Evolutionary conservation across 2,113 vertebrate species (phyloP), one percentile per base, ranked within the genome.

Genomic region (Oceanites oceanicus): DNA sequence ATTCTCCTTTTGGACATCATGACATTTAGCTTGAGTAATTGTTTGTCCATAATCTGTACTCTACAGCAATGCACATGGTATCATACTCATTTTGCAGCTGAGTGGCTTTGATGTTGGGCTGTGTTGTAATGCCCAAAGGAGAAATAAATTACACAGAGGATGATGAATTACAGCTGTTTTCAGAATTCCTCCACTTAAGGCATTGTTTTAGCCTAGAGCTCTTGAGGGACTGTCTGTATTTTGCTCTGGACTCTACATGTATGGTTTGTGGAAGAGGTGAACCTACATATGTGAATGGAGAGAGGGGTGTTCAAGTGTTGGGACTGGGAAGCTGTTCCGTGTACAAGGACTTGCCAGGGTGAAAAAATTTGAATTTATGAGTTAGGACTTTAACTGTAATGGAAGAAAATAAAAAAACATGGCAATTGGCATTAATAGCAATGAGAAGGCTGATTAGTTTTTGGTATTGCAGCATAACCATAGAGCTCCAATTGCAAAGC

Each of bases 101-200:
- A 75, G 74, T 38, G 65, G 17, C 73, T 97, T 93, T 93, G 72
- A 83, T 90, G 40, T 81, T 61, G 75, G 63, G 62, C 55, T 79
- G 55, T 45, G 82, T 13, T 86, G 49, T 27, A 84, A 95, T 71
- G 45, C 79, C 70, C 72, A 80, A 52, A 91, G 86, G 91, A 95
- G 86, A 86, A 83, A 96, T 86, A 80, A 94, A 73, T 88, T n/a
- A 73, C 26, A 7, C 13, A 3, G 30, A 63, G 65, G 68, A 73
- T 80, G 75, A 96, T 92, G 71, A 91, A 94, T 90, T 71, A 38
- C 92, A 97, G 82, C 91, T 96, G 82, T 45, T 95, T 70, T 6
- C 71, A 83, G 86, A 93, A 92, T 70, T 88, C 82, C 59, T 92
- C 63, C 63, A 65, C 53, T 88, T 70, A 45, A 66, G 92, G 68